These are phyloP conservation scores for Hippocampus kuda DNA, from an alignment of 2,797 vertebrate genomes.

Conservation along the genomic window DNA sequence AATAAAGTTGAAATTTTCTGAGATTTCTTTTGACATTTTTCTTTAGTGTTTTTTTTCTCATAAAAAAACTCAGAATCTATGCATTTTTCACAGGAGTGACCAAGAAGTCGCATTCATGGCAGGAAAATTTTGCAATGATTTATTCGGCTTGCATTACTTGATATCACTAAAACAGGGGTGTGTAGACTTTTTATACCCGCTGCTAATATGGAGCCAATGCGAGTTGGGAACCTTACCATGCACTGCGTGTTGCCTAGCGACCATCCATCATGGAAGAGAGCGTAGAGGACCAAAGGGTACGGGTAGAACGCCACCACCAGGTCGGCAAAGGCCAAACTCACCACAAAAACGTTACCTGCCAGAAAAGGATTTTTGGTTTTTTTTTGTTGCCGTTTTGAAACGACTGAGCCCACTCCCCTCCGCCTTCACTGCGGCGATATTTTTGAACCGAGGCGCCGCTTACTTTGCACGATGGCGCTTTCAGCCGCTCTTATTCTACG, in stretches of 20 bases:
- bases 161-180: too few relatives aligned
- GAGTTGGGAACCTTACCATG: constrained; percentile 48
- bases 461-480: constrained; percentile 1
- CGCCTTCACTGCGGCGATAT: not conserved
- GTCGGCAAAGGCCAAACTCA: constrained; percentile 72
- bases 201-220: too few relatives aligned
- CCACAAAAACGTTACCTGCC: constrained; percentile 71
- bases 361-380: not conserved
- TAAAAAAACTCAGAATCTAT: too few relatives aligned
- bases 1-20: too few relatives aligned
- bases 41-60: too few relatives aligned
- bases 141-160: too few relatives aligned
- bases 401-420: not conserved
- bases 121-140: too few relatives aligned
- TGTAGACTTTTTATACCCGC: too few relatives aligned
- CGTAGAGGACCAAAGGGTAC: constrained; percentile 70
- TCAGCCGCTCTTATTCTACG: not conserved
- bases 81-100: too few relatives aligned
- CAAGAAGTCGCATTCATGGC: too few relatives aligned
- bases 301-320: constrained; percentile 73
- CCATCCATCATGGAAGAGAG: constrained; percentile 73
- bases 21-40: too few relatives aligned
- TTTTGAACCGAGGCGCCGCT: constrained; percentile 5
- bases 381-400: not conserved
- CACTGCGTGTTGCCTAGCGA: constrained; percentile 70